Percentiles rank a stretch among this genome's conserved stretches.
phyloP scores from a whole-genome alignment of 2,113 vertebrate genomes.

The Centropristis striata region DNA sequence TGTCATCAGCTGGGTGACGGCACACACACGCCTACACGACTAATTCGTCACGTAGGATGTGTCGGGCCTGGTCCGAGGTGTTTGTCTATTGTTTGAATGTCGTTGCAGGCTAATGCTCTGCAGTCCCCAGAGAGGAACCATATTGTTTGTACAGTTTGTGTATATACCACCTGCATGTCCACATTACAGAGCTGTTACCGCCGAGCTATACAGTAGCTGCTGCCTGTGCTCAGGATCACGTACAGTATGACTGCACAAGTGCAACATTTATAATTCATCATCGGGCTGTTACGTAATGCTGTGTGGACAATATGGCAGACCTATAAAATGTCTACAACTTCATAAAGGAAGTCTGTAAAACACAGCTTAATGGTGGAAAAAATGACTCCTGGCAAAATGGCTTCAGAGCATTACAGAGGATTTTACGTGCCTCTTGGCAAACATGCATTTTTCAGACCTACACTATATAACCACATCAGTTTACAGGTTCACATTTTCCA shows the following conservation, averaged over 20 bases:
- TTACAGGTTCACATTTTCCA: constrained; percentile 28
- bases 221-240: constrained; percentile 7
- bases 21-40: constrained; percentile 15
- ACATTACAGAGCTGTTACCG: constrained; percentile 33
- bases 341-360: constrained; percentile 32
- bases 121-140: constrained; percentile 41
- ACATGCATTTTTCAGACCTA: constrained; percentile 13
- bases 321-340: constrained; percentile 20
- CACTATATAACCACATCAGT: background rate
- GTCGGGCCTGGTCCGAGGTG: constrained; percentile 41
- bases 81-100: constrained; percentile 43
- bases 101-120: constrained; percentile 6
- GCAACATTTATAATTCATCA: constrained; percentile 46
- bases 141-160: constrained; percentile 47
- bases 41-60: constrained; percentile 55
- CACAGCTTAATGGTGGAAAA: constrained; percentile 46
- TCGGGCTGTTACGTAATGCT: constrained; percentile 20
- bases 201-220: background rate
- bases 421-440: constrained; percentile 33
- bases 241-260: constrained; percentile 9
- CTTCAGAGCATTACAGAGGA: constrained; percentile 24
- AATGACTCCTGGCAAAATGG: constrained; percentile 33
- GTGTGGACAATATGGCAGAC: background rate
- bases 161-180: constrained; percentile 28
- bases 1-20: constrained; percentile 43